phyloP scores from a whole-genome alignment of 1,140 invertebrate species.

The Pentalonia nigronervosa region DNA sequence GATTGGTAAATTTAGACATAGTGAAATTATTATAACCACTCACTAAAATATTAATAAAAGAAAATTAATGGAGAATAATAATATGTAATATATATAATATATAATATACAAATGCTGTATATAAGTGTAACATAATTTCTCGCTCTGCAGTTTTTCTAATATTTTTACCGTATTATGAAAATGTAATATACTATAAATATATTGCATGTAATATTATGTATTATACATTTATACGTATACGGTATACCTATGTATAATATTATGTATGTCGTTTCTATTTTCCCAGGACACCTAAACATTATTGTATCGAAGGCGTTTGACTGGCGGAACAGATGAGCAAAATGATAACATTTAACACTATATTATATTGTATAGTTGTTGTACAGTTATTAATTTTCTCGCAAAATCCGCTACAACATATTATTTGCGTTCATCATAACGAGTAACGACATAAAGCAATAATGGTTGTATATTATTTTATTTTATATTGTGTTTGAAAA shows the following conservation, averaged over 20 bases:
- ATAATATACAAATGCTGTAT: neutral
- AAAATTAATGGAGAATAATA: neutral
- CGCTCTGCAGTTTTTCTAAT: neutral
- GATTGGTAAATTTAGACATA: neutral
- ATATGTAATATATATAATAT: neutral
- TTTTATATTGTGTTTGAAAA: neutral
- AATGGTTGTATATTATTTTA: neutral
- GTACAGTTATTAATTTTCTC: conserved; percentile 44
- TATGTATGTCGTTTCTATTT: conserved; percentile 33
- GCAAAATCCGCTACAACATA: neutral
- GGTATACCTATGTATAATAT: neutral
- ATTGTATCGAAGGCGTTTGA: conserved; percentile 30
- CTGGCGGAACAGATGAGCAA: conserved; percentile 46
- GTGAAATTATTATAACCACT: neutral
- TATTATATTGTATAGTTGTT: neutral
- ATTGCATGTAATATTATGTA: neutral
- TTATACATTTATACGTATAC: neutral
- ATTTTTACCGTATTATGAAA: neutral
- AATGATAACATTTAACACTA: conserved; percentile 36
- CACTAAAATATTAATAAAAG: neutral
- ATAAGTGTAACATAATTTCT: neutral
- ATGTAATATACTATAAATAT: neutral
- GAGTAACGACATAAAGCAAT: conserved; percentile 7
- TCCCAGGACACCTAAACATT: neutral
- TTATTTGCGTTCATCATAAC: neutral